phyloP scores from a whole-genome alignment of 2,113 vertebrate species.

The Mesocricetus auratus region DNA sequence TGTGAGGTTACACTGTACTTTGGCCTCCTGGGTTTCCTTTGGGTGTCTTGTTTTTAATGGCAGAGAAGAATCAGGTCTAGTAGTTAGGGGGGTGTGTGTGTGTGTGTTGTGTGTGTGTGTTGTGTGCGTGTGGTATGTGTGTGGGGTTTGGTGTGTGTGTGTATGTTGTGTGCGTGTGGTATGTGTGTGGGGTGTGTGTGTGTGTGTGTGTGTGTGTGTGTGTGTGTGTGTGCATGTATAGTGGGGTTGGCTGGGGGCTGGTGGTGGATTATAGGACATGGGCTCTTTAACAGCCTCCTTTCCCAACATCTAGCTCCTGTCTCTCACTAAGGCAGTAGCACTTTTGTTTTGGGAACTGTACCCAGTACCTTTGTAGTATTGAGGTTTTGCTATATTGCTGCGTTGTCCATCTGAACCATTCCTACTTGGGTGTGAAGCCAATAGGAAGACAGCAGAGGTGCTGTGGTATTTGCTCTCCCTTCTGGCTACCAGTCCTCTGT shows the following conservation, averaged over 20 bases:
- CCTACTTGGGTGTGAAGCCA: background rate
- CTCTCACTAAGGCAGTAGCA: background rate
- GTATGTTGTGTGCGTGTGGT: too few relatives aligned
- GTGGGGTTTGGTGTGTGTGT: too few relatives aligned
- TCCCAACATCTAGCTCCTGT: background rate
- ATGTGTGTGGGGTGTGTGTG: too few relatives aligned
- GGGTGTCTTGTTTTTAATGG: constrained; percentile 14
- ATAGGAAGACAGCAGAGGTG: background rate
- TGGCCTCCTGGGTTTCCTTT: constrained; percentile 42
- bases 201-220: background rate
- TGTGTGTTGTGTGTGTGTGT: too few relatives aligned
- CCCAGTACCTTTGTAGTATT: background rate
- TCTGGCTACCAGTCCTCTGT: background rate
- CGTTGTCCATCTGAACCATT: background rate
- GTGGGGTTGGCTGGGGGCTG: background rate
- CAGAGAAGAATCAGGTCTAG: background rate
- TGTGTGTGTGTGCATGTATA: background rate
- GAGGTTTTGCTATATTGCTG: constrained; percentile 25
- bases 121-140: too few relatives aligned
- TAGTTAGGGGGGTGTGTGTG: background rate
- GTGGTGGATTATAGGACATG: background rate
- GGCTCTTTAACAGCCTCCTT: background rate
- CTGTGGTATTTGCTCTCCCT: background rate
- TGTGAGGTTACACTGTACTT: background rate
- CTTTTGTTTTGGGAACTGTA: constrained; percentile 6